Base-by-base conservation (phyloP, 2,113 vertebrate genomes). In the Perccottus glenii region DNA sequence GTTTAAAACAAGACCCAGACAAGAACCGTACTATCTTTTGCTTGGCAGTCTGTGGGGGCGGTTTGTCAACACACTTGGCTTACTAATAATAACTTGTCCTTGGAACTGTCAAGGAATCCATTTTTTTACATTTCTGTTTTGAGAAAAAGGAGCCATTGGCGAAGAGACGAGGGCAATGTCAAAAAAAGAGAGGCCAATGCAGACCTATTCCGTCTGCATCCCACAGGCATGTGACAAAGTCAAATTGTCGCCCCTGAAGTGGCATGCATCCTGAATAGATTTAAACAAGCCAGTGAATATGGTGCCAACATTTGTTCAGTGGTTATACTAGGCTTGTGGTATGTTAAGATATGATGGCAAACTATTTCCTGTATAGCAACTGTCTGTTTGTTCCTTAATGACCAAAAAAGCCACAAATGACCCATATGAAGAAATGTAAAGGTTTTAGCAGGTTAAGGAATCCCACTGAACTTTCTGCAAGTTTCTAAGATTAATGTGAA, bases 191-290 rank as follows among this genome's bases (percentile, higher is more conserved):
- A 5, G 75, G 73, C 86, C 77, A 69, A 63, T 84, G 11, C 79
- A 88, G 86, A 84, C 83, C 78, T 75, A 38, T 81, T 73, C 77
- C 1, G 15, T 55, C 67, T 67, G 75, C 70, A 74, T 85, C 75
- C 86, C 85, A 82, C 82, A 85, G 78, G 79, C 79, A 85, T 88
- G 81, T 75, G 75, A 80, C 88, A 79, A 40, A 71, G 65, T 79
- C 80, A 70, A 85, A 85, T 68, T 83, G 85, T 89, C 80, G 77
- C 74, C 79, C 75, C 65, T 1, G 19, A 70, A 80, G 81, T 85
- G 79, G 84, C 77, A 80, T 61, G 75, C 75, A 78, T 78, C 78
- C 86, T 74, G 56, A 78, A 87, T 77, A 73, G 77, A 85, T 84
- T 76, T 78, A 36, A 19, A 74, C 36, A 68, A 75, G 62, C 67